phyloP scores from a whole-genome alignment of 2,888 invertebrate species.

The Terebella lapidaria region DNA sequence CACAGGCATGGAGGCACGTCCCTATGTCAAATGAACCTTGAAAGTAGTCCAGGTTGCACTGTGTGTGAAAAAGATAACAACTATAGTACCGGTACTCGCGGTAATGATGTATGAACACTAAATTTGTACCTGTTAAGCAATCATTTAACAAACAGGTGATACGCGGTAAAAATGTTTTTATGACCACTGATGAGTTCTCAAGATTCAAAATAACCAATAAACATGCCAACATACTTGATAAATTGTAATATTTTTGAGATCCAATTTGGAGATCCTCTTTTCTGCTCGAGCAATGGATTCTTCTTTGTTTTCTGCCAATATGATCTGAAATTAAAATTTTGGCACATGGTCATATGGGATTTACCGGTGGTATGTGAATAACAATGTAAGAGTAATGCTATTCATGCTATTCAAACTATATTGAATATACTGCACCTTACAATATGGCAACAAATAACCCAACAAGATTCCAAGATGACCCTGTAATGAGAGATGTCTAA shows the following conservation, averaged over 20 bases:
- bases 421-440: too few species aligned
- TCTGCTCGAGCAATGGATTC: slow-evolving; percentile 74
- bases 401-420: too few species aligned
- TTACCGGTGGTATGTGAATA: too few species aligned
- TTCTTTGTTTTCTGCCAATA: slow-evolving; percentile 88
- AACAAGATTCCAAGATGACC: slow-evolving; percentile 86
- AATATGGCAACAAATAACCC: slow-evolving; percentile 73
- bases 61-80: slow-evolving; percentile 41
- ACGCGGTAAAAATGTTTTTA: too few species aligned
- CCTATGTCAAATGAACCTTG: slow-evolving; percentile 74
- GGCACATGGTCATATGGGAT: neutral
- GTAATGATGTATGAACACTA: too few species aligned
- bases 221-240: slow-evolving; percentile 55
- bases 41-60: slow-evolving; percentile 89
- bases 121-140: too few species aligned
- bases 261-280: slow-evolving; percentile 64
- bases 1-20: slow-evolving; percentile 86
- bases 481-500: slow-evolving; percentile 29
- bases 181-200: too few species aligned
- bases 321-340: slow-evolving; percentile 57
- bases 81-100: too few species aligned
- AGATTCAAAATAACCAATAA: too few species aligned
- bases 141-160: too few species aligned
- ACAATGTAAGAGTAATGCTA: too few species aligned
- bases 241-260: slow-evolving; percentile 70